Evolutionary conservation across 2,797 vertebrate species (phyloP), one percentile per base, ranked within the genome.

Genomic region (Channallabes apus): DNA sequence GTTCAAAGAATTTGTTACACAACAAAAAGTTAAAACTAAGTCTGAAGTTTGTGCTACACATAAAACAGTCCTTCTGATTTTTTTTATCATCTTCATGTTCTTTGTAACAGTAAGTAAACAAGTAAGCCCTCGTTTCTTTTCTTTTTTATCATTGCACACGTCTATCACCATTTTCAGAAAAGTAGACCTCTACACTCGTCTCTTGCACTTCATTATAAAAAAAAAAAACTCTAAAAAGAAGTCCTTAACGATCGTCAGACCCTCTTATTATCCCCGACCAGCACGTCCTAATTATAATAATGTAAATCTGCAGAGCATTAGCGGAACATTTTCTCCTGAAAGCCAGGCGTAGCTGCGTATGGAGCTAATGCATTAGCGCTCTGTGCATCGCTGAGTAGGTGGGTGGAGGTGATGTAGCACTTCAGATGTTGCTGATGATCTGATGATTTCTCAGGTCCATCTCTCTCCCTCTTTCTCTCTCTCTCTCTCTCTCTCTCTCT

Each of bases 361-460:
- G 12, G 64, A 14, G 72, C 82, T 82, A 82, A 80, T 88, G 86
- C 83, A 71, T 51, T 68, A 88, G 87, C 29, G 85, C 88, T 88
- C 75, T 61, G 80, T 83, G 80, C 85, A 15, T 81, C 77, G 68
- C 82, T 84, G 88, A 88, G 78, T 84, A 82, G 82, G 78, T 85
- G 82, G 86, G 81, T 81, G 80, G 84, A 86, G 84, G 82, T 62
- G 82, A 87, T 86, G 80, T 41, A 61, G 76, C 84, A 80, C 89
- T 89, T 89, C 86, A 89, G 84, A 88, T 83, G 72, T 82, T 82
- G 86, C 64, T 61, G 59, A 29, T 72, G 75, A 87, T 86, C 78
- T 82, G 86, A 86, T 84, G 86, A 80, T 88, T 88, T 84, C 87
- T 88, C 84, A 72, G 80, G 79, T 87, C 85, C 73, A 73, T 85